phyloP scores from a whole-genome alignment of 2,113 vertebrate species.

The Datnioides undecimradiatus region DNA sequence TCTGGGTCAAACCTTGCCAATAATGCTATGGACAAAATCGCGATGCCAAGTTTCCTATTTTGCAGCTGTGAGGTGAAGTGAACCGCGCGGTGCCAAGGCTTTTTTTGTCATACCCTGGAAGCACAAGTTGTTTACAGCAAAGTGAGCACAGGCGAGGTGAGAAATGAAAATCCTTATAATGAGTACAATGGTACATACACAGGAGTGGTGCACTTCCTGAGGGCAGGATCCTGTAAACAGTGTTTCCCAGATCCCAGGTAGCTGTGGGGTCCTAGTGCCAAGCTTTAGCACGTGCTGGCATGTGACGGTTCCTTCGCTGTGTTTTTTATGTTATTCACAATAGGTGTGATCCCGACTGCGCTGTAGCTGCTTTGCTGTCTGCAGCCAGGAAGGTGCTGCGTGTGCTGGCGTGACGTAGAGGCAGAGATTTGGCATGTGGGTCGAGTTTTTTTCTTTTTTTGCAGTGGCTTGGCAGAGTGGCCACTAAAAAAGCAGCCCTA shows the following conservation, averaged over 20 bases:
- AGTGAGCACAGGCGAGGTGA: neutral
- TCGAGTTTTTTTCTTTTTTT: constrained; percentile 37
- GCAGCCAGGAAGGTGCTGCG: constrained; percentile 22
- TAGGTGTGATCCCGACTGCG: neutral
- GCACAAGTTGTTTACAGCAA: constrained; percentile 35
- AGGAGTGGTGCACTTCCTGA: neutral
- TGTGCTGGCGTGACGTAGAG: neutral
- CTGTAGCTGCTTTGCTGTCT: neutral
- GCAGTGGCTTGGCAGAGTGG: constrained; percentile 62
- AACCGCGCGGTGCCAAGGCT: constrained; percentile 11
- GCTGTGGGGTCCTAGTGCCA: neutral
- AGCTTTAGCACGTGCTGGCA: neutral
- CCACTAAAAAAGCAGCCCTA: constrained; percentile 50
- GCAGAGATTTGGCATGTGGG: constrained; percentile 64
- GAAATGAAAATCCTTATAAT: neutral
- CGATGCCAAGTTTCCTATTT: constrained; percentile 6
- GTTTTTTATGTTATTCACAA: constrained; percentile 3
- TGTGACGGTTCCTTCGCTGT: neutral
- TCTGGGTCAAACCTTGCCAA: constrained; percentile 26
- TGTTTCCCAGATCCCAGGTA: neutral
- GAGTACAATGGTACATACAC: neutral
- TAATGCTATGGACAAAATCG: constrained; percentile 11
- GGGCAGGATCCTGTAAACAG: neutral
- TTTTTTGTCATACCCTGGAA: constrained; percentile 21
- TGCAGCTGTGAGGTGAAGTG: neutral